Evolutionary conservation across 2,797 vertebrate species (phyloP).

Genomic region (Sarcoramphus papa): DNA sequence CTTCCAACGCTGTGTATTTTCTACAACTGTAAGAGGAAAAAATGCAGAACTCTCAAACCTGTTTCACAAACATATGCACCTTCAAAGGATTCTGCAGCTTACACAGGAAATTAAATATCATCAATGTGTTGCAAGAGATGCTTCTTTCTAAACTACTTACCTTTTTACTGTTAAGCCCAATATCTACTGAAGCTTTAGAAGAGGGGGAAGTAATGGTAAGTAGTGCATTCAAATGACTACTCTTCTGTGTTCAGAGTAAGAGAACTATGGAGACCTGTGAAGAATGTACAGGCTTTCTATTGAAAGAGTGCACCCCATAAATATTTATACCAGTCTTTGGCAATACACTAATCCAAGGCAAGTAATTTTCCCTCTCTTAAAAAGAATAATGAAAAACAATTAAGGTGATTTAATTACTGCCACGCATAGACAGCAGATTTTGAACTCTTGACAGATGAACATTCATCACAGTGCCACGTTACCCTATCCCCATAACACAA

Average conservation of each 20-base stretch:
- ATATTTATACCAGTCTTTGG: slow-evolving; percentile 57
- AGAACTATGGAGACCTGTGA: slow-evolving; percentile 49
- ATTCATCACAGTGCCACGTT: slow-evolving; percentile 19
- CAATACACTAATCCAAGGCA: slow-evolving; percentile 50
- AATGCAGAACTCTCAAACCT: background rate
- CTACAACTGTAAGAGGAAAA: background rate
- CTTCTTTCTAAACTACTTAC: background rate
- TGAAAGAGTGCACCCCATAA: slow-evolving; percentile 32
- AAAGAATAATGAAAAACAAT: slow-evolving; percentile 34
- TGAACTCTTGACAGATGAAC: slow-evolving; percentile 21
- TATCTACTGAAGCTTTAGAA: background rate
- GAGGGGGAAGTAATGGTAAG: background rate
- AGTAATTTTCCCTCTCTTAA: slow-evolving; percentile 36
- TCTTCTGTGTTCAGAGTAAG: background rate
- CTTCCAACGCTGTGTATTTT: background rate
- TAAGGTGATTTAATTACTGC: slow-evolving; percentile 63
- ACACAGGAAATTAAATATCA: background rate
- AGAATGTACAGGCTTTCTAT: slow-evolving; percentile 39
- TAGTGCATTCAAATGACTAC: background rate
- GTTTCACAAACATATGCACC: background rate
- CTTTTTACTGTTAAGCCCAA: background rate
- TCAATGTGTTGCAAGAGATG: background rate
- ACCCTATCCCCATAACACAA: background rate
- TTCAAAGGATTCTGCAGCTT: background rate
- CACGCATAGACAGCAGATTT: background rate